A percentile compares a stretch with the other conserved stretches of the same genome.
These are phyloP conservation scores for Pyrocephalus nanus DNA, from an alignment of 2,797 vertebrate genomes.

Conservation along the genomic window DNA sequence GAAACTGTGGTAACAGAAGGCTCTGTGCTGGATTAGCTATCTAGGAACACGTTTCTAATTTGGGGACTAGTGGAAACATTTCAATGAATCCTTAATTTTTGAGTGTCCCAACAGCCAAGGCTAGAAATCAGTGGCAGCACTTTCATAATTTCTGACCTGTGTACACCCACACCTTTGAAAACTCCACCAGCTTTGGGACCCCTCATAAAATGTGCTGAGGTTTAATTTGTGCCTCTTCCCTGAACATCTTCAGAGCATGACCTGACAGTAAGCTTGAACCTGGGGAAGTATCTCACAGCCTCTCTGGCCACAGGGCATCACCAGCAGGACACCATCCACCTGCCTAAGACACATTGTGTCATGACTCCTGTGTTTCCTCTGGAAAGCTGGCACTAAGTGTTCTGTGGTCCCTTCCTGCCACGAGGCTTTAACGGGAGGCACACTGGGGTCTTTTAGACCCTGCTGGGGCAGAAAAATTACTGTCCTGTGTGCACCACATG, in stretches of 20 bases:
- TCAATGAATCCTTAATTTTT: neutral
- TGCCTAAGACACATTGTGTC: neutral
- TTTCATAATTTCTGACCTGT: neutral
- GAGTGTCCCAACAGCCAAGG: neutral
- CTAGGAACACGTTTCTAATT: neutral
- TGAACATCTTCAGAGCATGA: neutral
- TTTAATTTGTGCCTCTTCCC: neutral
- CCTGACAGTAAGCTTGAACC: neutral
- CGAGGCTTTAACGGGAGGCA: neutral
- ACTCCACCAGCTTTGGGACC: neutral
- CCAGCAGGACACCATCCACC: neutral
- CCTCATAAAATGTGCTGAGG: neutral
- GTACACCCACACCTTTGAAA: neutral
- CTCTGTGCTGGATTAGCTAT: neutral
- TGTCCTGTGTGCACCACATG: fast-evolving
- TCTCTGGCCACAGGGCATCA: neutral
- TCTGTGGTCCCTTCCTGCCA: neutral
- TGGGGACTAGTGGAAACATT: neutral
- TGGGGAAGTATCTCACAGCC: neutral
- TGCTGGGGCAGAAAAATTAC: neutral
- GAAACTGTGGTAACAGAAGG: neutral
- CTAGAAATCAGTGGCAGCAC: neutral
- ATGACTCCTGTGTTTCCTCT: neutral
- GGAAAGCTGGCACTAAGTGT: fast-evolving
- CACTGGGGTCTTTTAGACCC: neutral